phyloP scores from a whole-genome alignment of 2,888 invertebrate species.

The Noctua fimbriata region DNA sequence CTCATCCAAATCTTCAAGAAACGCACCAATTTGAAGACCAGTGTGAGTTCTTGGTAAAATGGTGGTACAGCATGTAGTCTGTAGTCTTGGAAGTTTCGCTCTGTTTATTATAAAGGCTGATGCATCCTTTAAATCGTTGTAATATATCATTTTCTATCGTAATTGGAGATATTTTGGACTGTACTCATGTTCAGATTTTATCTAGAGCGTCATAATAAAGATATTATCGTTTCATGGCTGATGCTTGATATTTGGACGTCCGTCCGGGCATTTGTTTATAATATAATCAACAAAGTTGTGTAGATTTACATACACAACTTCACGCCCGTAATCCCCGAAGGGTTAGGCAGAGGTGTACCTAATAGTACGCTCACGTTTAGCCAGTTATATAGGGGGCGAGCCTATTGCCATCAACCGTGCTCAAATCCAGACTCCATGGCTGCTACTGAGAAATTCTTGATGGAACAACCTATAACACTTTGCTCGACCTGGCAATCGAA shows the following conservation, averaged over 20 bases:
- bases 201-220: conserved; percentile 50
- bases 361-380: not conserved
- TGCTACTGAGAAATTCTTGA: not conserved
- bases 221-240: conserved; percentile 44
- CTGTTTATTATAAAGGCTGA: conserved; percentile 79
- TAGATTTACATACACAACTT: not conserved
- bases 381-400: not conserved
- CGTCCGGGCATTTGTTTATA: conserved; percentile 1
- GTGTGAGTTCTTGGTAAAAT: conserved; percentile 61
- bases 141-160: conserved; percentile 64
- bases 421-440: not conserved
- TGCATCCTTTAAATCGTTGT: conserved; percentile 76
- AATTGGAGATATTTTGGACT: conserved; percentile 58
- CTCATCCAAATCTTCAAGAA: conserved; percentile 9
- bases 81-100: conserved; percentile 71
- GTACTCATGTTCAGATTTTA: conserved; percentile 49
- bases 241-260: conserved; percentile 21
- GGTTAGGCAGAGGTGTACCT: not conserved
- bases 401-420: not conserved
- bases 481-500: not conserved
- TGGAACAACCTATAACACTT: not conserved
- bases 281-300: not conserved
- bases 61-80: conserved; percentile 45
- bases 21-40: conserved; percentile 9
- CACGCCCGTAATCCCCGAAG: not conserved